Evolutionary conservation across 2,797 vertebrate species (phyloP), one percentile per base, ranked within the genome.

Genomic region (Tragelaphus eurycerus): DNA sequence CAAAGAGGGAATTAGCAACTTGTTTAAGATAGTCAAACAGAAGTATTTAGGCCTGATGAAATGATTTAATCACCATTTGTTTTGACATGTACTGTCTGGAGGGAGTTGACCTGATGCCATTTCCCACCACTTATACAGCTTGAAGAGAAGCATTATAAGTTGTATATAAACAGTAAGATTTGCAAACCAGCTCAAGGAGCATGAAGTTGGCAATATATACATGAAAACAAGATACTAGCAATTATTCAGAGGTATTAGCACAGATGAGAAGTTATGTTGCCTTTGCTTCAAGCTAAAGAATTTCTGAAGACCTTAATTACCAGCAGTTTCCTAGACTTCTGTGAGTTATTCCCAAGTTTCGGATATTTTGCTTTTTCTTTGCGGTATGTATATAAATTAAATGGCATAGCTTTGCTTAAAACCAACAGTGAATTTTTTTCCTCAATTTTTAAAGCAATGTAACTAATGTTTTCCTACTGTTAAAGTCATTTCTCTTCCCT

Each of bases 391-490:
- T 78, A 13, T 89, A 96, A 95, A 90, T 90, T 95, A 93, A 95
- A 87, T 52, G 3, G 13, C 0, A 76, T 38, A 74, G 29, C 9
- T 96, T 95, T 95, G 54, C 64, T 96, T 92, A 96, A 97, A 87
- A 52, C 21, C 55, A 86, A 93, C 43, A 43, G 11, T 43, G 34
- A 94, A 59, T 55, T 82, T 86, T 60, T 91, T 71, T 0, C 23
- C 38, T 96, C 86, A 76, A 54, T 64, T 95, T 96, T 95, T 67
- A 97, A 93, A 97, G 60, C 95, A 90, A 78, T 59, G n/a, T 87
- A 93, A 90, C 59, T 93, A 89, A 76, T 95, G 31, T 92, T 90
- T 97, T 95, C 55, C 92, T 78, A 57, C 90, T 7, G 12, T 25
- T 85, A 64, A 89, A 90, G 60, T 88, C 78, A 92, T 95, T 91